These are phyloP conservation scores for Hololepta plana DNA, from an alignment of 2,888 invertebrate species.

Conservation along the genomic window DNA sequence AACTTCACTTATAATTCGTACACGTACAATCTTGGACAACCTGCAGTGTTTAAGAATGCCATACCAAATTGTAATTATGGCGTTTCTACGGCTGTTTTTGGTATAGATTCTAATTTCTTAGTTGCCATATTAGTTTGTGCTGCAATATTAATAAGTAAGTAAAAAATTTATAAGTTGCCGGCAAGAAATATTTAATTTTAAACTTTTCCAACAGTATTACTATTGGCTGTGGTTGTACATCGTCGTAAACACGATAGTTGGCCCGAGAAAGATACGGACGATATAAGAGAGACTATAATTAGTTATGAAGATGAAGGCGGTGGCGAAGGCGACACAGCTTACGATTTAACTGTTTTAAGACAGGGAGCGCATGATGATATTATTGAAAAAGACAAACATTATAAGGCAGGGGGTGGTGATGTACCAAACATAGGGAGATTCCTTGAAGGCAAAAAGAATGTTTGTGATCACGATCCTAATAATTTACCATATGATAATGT, in stretches of 20 bases:
- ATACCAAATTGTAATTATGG: conserved; percentile 58
- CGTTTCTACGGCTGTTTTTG: conserved; percentile 60
- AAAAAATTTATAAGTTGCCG: conserved; percentile 7
- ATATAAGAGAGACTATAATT: conserved; percentile 92
- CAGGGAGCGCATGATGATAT: conserved; percentile 19
- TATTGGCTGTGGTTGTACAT: conserved; percentile 84
- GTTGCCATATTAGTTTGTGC: conserved; percentile 82
- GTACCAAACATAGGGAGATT: conserved; percentile 54
- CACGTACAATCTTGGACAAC: conserved; percentile 77
- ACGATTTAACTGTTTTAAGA: conserved; percentile 67
- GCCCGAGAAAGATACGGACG: conserved; percentile 83
- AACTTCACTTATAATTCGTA: conserved; percentile 76
- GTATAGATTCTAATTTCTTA: conserved; percentile 72
- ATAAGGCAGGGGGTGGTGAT: conserved; percentile 1
- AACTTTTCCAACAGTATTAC: conserved; percentile 39
- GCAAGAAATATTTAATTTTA: conserved; percentile 4
- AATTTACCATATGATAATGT: conserved; percentile 91
- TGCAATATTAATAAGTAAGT: conserved; percentile 65
- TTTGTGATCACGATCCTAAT: conserved; percentile 81
- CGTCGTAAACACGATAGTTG: conserved; percentile 70
- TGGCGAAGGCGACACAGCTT: conserved; percentile 91
- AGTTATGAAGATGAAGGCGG: conserved; percentile 98
- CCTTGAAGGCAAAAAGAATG: conserved; percentile 74
- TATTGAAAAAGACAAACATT: neutral
- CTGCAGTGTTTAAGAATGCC: conserved; percentile 51